Conservation (phyloP, 2,113 vertebrate genomes). For the Tenrec ecaudatus region DNA sequence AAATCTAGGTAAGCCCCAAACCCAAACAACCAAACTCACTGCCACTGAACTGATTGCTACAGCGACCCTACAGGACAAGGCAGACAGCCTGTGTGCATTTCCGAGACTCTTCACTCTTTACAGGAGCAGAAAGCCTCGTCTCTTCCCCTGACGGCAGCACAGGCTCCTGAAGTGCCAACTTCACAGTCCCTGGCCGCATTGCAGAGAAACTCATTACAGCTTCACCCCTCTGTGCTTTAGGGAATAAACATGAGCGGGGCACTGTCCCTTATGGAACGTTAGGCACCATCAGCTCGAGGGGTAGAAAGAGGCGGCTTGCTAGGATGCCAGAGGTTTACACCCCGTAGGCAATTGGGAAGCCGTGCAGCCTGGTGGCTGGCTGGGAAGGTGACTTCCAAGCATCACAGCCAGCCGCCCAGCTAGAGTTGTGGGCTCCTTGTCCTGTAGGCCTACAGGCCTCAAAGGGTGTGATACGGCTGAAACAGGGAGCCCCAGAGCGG, state of each 20-base stretch:
- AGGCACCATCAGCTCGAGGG: not conserved
- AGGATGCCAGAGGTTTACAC: not conserved
- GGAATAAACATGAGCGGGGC: conserved; percentile 29
- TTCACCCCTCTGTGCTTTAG: conserved; percentile 30
- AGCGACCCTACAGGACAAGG: too few species aligned
- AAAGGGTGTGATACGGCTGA: not conserved
- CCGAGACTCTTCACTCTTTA: too few species aligned
- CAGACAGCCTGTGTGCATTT: too few species aligned
- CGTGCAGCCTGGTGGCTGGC: not conserved
- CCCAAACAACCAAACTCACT: too few species aligned
- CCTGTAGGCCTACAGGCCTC: not conserved
- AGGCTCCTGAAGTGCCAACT: not conserved
- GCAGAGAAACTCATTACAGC: conserved; percentile 11
- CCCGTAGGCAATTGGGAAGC: not conserved
- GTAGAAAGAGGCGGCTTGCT: not conserved
- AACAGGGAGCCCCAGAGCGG: not conserved
- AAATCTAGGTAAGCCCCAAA: not conserved
- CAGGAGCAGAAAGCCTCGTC: too few species aligned
- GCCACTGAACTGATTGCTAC: too few species aligned
- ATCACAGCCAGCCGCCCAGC: not conserved
- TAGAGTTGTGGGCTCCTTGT: fast-evolving
- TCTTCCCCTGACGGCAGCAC: not conserved
- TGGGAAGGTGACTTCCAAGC: not conserved
- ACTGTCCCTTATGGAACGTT: not conserved
- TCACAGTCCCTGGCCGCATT: not conserved